A percentile compares a stretch with the other conserved stretches of the same genome.
Evolutionary conservation across 2,888 invertebrate genomes (phyloP).

Genomic region (Drosophila quinaria): DNA sequence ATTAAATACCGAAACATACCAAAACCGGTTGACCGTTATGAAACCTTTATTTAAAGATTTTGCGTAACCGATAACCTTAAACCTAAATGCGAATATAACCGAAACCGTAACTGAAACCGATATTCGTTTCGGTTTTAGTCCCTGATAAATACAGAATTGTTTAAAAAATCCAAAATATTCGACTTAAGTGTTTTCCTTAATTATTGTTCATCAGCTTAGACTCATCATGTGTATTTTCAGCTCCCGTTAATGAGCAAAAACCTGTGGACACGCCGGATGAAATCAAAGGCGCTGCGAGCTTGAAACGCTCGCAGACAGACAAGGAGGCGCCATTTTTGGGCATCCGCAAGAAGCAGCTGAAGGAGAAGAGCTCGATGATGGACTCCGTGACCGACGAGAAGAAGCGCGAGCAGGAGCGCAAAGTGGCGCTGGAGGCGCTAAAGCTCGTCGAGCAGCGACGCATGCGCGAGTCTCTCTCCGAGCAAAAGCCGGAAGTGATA

Average conservation of each 20-base stretch:
- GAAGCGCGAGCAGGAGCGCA: conserved; percentile 54
- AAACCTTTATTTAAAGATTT: too few relatives aligned
- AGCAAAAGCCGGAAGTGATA: conserved; percentile 15
- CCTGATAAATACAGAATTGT: too few relatives aligned
- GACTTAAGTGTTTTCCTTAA: too few relatives aligned
- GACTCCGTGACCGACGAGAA: conserved; percentile 38
- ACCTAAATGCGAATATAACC: too few relatives aligned
- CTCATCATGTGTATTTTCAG: conserved; percentile 1
- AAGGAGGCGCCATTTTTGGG: neutral
- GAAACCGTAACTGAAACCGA: too few relatives aligned
- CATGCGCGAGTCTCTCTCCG: conserved; percentile 31
- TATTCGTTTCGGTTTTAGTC: too few relatives aligned
- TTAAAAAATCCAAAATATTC: too few relatives aligned
- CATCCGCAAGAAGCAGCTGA: neutral
- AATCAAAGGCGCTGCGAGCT: neutral
- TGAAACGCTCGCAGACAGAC: neutral
- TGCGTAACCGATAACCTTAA: too few relatives aligned
- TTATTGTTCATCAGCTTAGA: too few relatives aligned
- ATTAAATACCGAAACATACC: too few relatives aligned
- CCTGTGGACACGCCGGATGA: neutral
- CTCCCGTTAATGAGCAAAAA: neutral
- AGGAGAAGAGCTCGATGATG: neutral
- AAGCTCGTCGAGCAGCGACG: conserved; percentile 69
- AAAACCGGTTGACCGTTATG: too few relatives aligned
- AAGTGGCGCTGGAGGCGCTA: conserved; percentile 65